Conservation (phyloP, 2,797 vertebrate genomes). For the Melanotaenia parkinsoni region DNA sequence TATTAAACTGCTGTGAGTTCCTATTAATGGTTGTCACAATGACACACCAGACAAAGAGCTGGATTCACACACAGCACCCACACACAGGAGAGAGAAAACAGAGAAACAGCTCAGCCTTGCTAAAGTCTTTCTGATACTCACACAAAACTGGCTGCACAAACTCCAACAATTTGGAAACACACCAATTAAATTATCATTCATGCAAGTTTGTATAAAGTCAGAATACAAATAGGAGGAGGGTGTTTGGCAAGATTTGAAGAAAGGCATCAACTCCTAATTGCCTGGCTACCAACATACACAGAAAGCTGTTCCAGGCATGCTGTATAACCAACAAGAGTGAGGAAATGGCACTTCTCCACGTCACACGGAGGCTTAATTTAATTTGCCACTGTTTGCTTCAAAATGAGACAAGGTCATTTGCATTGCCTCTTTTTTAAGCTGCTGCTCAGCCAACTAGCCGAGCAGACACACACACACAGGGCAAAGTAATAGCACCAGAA, state of each 20-base stretch:
- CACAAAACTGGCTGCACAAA: conserved; percentile 4
- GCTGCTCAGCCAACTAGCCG: conserved; percentile 46
- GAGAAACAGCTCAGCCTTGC: background rate
- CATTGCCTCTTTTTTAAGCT: conserved; percentile 68
- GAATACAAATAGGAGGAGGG: conserved; percentile 27
- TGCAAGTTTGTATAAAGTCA: conserved; percentile 16
- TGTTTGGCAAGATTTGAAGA: conserved; percentile 41
- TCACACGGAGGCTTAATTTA: conserved; percentile 73
- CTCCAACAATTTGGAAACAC: conserved; percentile 14
- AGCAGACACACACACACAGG: conserved; percentile 39
- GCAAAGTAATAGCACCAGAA: conserved; percentile 37
- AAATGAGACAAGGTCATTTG: conserved; percentile 79
- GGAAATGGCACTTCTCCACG: conserved; percentile 51
- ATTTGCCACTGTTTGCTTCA: conserved; percentile 77
- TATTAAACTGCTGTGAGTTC: conserved; percentile 77
- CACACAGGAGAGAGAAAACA: conserved; percentile 9
- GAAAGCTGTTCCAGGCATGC: conserved; percentile 17
- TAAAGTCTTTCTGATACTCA: conserved; percentile 22
- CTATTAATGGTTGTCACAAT: conserved; percentile 69
- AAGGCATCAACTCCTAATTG: conserved; percentile 28
- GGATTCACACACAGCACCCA: conserved; percentile 43
- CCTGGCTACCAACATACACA: conserved; percentile 9
- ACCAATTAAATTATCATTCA: conserved; percentile 41
- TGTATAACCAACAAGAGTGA: conserved; percentile 31
- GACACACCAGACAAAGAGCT: conserved; percentile 66